Percentiles rank a stretch among this genome's conserved stretches.
Evolutionary conservation across 2,113 vertebrate species (phyloP).

Genomic region (Aegithalos caudatus): DNA sequence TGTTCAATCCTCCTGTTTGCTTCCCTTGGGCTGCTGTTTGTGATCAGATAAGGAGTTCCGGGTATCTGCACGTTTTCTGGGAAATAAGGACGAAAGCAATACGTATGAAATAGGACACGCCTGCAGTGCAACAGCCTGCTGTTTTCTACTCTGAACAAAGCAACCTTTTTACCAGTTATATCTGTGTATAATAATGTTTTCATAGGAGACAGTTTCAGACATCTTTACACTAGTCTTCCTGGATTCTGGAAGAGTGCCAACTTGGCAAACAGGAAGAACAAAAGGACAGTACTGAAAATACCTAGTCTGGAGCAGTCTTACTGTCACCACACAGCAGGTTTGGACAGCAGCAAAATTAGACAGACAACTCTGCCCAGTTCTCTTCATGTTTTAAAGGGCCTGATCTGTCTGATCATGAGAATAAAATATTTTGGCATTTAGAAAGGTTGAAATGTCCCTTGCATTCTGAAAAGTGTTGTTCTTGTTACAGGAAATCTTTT

Average conservation of each 20-base stretch:
- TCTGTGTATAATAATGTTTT: neutral
- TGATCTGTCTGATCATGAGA: neutral
- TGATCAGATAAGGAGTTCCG: conserved; percentile 48
- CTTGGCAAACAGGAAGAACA: conserved; percentile 43
- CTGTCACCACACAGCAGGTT: conserved; percentile 34
- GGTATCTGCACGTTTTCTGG: neutral
- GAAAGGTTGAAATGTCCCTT: neutral
- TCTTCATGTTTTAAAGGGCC: neutral
- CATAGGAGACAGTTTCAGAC: neutral
- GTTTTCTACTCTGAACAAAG: neutral
- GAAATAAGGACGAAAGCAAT: neutral
- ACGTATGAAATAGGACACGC: accelerated
- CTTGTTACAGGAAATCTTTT: neutral
- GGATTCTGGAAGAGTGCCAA: conserved; percentile 35
- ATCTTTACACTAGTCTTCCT: conserved; percentile 3
- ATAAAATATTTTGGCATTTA: conserved; percentile 52
- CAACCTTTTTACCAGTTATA: neutral
- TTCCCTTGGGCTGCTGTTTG: conserved; percentile 2
- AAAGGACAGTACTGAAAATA: conserved; percentile 57
- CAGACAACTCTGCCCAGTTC: neutral
- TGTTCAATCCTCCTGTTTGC: neutral
- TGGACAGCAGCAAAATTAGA: conserved; percentile 46
- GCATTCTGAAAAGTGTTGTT: neutral
- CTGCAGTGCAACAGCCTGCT: neutral
- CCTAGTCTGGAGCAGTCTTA: neutral